A percentile compares a stretch with the other conserved stretches of the same genome.
Evolutionary conservation across 2,113 vertebrate genomes (phyloP).

Genomic region (Apodemus speciosus): DNA sequence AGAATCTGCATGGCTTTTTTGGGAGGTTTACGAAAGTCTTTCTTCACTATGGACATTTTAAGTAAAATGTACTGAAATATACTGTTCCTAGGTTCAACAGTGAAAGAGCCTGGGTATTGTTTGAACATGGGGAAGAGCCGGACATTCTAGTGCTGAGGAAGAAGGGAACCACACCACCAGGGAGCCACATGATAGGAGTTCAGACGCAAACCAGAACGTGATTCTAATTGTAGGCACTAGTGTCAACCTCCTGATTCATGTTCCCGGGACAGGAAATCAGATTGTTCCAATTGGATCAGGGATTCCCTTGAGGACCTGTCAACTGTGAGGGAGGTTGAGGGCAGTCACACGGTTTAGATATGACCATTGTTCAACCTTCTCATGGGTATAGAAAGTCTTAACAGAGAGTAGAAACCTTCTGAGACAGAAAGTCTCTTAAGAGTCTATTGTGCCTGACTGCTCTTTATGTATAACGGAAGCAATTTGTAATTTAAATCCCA

Average conservation of each 20-base stretch:
- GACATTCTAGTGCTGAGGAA: not conserved
- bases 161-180: not conserved
- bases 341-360: not conserved
- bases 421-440: slow-evolving; percentile 2
- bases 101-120: not conserved
- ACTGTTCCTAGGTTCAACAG: not conserved
- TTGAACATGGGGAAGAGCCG: not conserved
- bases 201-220: no score
- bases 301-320: not conserved
- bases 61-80: not conserved
- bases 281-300: not conserved
- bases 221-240: not conserved
- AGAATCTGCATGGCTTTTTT: slow-evolving; percentile 15
- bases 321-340: not conserved
- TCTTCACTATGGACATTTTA: not conserved
- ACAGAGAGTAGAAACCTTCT: not conserved
- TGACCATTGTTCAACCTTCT: not conserved
- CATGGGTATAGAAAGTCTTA: not conserved
- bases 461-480: slow-evolving; percentile 35
- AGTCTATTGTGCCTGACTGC: not conserved
- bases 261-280: not conserved
- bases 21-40: not conserved
- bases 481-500: slow-evolving; percentile 61
- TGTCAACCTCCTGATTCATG: not conserved
- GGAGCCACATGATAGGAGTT: not conserved